Evolutionary conservation across 37 sponge, comb jelly and placozoan species (phyloP), one percentile per base, ranked within the genome.

Genomic region (Tethya wilhelma): DNA sequence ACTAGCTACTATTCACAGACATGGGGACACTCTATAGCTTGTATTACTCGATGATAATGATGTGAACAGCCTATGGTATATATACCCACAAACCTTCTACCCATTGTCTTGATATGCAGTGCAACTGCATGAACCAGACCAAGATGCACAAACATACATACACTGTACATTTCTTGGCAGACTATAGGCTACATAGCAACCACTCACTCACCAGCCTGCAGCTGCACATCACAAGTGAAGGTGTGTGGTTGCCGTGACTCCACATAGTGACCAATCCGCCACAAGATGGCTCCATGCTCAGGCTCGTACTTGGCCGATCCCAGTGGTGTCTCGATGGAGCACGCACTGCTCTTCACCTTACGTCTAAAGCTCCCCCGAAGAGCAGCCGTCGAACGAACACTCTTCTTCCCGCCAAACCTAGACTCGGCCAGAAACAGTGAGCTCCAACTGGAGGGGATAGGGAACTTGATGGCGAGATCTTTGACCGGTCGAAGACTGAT

Each of bases 291-390:
- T 2, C 72, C 71, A 32, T 90, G 91, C 44, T 84, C 95, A 2
- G 91, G 68, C 79, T 90, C 91, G 39, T 86, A 94, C 85, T 84
- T 87, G 56, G 95, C 91, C 7, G 69, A 78, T 17, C 95, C 95
- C 5, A 90, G 19, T 17, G 84, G 81, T 2, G 83, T 79, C 43
- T 84, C 69, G 7, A 92, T 73, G 55, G 65, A 67, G 45, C 79
- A 78, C 0, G 66, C 29, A 49, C 67, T 65, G 44, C 55, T 78
- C 67, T 66, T 78, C 14, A 78, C 67, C 79, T 94, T 94, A 29
- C 88, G 78, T 49, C 95, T 56, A 67, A 94, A 94, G 63, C 91
- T 90, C 7, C 95, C 95, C 26, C 95, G 55, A 11, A 92, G 74
- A 38, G 71, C 68, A n/a, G 81, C 9, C 9, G 89, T 84, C 8